Base-by-base conservation (phyloP, 2,888 invertebrate genomes). In the Biston betularia region DNA sequence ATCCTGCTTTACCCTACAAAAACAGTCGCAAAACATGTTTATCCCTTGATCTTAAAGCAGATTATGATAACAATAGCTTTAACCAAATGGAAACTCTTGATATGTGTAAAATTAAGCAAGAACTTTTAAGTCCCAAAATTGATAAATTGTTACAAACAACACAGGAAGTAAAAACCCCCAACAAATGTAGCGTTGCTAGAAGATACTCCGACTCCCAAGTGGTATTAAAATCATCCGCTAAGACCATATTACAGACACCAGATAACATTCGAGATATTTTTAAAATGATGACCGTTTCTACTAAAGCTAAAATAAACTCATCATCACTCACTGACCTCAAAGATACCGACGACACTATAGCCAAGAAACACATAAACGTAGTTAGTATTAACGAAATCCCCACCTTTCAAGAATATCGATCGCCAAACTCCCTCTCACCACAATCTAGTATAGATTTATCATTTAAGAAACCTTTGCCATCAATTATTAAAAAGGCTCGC, bases 331-430 rank as follows among this genome's bases (percentile, higher is more conserved):
- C 54, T 15, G 58, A 69, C 42, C 55, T 63, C 24, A 40, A 52
- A 5, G 70, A 77, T 38, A 69, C 67, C 33, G 84, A 83, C 69
- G 78, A 14, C 61, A 48, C 53, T 33, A 6, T 58, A 46, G 45
- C 40, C 50, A 87, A 79, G 76, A 89, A 83, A 70, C 80, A 78
- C 49, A 74, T 81, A 74, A 93, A 90, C 77, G 87, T 89, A 70
- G 94, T 94, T 71, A 94, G 93, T 79, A 94, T 94, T 57, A 94
- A 94, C 73, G 94, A 94, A 77, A 86, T 91, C 65, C 93, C 93
- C 45, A 90, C 91, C 70, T 92, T 92, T 80, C 94, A 92, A 84
- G 94, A 94, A 81, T 94, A 94, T 81, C 86, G 81, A 49, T 88
- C 88, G 56, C 87, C 88, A n/a, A 84, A 81, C 72, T 83, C 87